Percentiles rank a stretch among this genome's conserved stretches.
phyloP scores from a whole-genome alignment of 2,888 invertebrate genomes.

The Temnothorax unifasciatus region DNA sequence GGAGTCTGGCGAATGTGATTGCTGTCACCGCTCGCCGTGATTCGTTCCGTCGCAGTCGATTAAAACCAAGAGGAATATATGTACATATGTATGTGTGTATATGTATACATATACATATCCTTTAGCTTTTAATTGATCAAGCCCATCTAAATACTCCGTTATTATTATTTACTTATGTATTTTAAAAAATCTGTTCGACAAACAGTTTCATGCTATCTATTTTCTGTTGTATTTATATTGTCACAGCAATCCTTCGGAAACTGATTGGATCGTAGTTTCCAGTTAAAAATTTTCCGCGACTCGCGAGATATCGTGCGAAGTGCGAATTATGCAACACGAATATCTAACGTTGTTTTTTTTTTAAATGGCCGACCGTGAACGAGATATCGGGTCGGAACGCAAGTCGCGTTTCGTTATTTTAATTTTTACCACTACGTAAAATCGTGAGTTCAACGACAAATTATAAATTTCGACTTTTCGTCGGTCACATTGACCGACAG shows the following conservation, averaged over 20 bases:
- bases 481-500: background rate
- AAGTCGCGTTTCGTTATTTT: background rate
- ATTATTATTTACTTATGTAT: background rate
- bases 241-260: background rate
- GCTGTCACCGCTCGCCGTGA: conserved; percentile 28
- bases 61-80: background rate
- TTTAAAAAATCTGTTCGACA: background rate
- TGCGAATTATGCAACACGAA: conserved; percentile 13
- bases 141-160: background rate
- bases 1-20: conserved; percentile 20
- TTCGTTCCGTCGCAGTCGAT: conserved; percentile 4
- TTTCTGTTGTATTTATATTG: background rate
- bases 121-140: background rate
- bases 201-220: background rate
- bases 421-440: background rate
- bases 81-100: background rate
- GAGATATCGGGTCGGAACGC: background rate
- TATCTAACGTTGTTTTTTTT: conserved; percentile 31
- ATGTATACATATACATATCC: background rate
- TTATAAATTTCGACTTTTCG: background rate
- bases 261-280: background rate
- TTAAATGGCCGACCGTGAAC: conserved; percentile 3
- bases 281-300: background rate
- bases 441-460: background rate
- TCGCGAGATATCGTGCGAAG: background rate